phyloP scores from a whole-genome alignment of 2,888 invertebrate genomes.

The Pediacus dermestoides region DNA sequence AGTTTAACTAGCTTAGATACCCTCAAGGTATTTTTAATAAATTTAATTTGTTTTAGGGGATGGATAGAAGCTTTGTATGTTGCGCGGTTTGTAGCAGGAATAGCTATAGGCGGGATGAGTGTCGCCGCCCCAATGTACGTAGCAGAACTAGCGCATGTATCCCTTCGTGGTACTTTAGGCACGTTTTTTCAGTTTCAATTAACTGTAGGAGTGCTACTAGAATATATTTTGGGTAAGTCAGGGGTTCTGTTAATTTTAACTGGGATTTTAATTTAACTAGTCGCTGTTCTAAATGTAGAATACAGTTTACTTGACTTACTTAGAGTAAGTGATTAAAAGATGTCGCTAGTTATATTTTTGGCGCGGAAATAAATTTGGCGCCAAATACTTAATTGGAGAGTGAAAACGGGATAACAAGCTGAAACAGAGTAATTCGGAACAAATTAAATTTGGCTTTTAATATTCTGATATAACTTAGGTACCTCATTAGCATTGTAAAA shows the following conservation, averaged over 20 bases:
- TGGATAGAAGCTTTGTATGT: constrained; percentile 45
- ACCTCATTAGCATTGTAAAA: too few species aligned
- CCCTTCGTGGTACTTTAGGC: constrained; percentile 61
- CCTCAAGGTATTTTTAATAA: constrained; percentile 9
- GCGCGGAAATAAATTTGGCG: too few species aligned
- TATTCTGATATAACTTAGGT: too few species aligned
- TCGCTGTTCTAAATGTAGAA: not conserved
- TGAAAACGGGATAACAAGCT: too few species aligned
- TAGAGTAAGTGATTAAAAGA: too few species aligned
- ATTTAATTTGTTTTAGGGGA: constrained; percentile 25
- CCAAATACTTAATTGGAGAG: too few species aligned
- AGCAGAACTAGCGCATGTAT: constrained; percentile 62
- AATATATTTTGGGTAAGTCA: constrained; percentile 57
- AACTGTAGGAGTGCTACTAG: constrained; percentile 62
- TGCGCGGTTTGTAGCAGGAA: constrained; percentile 60
- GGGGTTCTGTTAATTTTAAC: constrained; percentile 3
- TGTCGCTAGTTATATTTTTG: constrained; percentile 4
- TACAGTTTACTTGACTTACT: not conserved
- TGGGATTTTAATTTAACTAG: too few species aligned
- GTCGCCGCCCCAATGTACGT: constrained; percentile 64
- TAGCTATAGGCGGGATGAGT: constrained; percentile 61
- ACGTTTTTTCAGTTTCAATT: constrained; percentile 67
- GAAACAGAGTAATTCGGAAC: too few species aligned
- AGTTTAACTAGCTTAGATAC: constrained; percentile 9
- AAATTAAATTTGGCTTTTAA: too few species aligned